Evolutionary conservation across 2,888 invertebrate genomes (phyloP).

Genomic region (Eupithecia subumbrata): DNA sequence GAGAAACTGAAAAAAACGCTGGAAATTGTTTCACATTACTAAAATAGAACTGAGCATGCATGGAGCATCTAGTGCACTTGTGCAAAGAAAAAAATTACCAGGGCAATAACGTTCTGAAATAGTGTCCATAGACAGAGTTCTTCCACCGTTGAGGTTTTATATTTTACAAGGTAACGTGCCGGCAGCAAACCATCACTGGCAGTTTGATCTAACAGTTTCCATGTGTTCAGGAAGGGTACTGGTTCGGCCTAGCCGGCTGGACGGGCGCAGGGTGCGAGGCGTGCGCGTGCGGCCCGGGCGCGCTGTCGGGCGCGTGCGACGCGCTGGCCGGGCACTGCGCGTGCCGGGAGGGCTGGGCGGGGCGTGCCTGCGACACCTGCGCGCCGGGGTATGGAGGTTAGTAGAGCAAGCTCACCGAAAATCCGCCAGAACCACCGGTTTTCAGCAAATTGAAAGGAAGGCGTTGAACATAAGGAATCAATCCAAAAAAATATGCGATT

Average conservation of each 20-base stretch:
- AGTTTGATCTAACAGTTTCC: background rate
- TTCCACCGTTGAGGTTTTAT: background rate
- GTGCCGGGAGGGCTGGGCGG: constrained; percentile 88
- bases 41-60: background rate
- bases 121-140: too few species aligned
- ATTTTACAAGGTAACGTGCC: background rate
- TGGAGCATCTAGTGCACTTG: too few species aligned
- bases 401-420: background rate
- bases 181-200: too few species aligned
- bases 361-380: constrained; percentile 88
- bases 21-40: background rate
- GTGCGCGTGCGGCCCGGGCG: constrained; percentile 92
- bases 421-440: background rate
- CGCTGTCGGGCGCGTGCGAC: constrained; percentile 88
- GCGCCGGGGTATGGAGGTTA: constrained; percentile 71
- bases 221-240: constrained; percentile 75
- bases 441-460: background rate
- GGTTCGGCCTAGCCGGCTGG: constrained; percentile 73
- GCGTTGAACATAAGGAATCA: background rate
- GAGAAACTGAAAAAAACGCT: background rate
- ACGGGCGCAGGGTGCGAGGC: constrained; percentile 84
- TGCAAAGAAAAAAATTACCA: background rate
- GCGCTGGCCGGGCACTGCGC: constrained; percentile 89
- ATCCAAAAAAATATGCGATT: background rate
- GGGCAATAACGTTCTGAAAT: background rate